phyloP scores from a whole-genome alignment of 2,888 invertebrate species.

The Limnephilus marmoratus region DNA sequence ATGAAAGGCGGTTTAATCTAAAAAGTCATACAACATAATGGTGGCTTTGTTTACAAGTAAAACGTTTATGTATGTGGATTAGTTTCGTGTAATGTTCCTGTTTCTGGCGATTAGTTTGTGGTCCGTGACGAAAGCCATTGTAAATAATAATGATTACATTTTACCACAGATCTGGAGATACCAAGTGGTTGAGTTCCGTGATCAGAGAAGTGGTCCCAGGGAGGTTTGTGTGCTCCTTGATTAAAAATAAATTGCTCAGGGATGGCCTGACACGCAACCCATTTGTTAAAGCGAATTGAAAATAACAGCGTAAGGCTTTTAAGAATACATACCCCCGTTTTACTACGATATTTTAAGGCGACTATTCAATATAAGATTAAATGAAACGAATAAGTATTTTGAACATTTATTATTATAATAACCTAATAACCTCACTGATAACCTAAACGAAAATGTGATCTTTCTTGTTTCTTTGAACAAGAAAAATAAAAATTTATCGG shows the following conservation, averaged over 20 bases:
- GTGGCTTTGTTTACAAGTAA: background rate
- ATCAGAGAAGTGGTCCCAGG: background rate
- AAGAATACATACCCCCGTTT: background rate
- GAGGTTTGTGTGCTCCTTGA: slow-evolving; percentile 7
- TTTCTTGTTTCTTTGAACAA: too few species aligned
- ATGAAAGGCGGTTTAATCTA: too few species aligned
- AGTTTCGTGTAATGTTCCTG: background rate
- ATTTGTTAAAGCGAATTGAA: slow-evolving; percentile 2
- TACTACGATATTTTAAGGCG: background rate
- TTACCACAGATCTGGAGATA: background rate
- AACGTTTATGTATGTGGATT: background rate
- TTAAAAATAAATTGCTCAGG: slow-evolving; percentile 17
- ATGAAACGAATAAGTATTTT: background rate
- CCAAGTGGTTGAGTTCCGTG: background rate
- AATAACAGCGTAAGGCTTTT: background rate
- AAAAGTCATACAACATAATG: background rate
- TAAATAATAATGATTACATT: background rate
- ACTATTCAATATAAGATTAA: background rate
- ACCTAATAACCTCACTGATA: too few species aligned
- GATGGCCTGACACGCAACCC: slow-evolving; percentile 2
- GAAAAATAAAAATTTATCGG: too few species aligned
- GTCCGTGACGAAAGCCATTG: background rate
- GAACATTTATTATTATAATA: too few species aligned
- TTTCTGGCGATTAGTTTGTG: background rate
- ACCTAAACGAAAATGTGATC: too few species aligned